Conservation (phyloP, 2,888 invertebrate species). For the Euclidia mi region DNA sequence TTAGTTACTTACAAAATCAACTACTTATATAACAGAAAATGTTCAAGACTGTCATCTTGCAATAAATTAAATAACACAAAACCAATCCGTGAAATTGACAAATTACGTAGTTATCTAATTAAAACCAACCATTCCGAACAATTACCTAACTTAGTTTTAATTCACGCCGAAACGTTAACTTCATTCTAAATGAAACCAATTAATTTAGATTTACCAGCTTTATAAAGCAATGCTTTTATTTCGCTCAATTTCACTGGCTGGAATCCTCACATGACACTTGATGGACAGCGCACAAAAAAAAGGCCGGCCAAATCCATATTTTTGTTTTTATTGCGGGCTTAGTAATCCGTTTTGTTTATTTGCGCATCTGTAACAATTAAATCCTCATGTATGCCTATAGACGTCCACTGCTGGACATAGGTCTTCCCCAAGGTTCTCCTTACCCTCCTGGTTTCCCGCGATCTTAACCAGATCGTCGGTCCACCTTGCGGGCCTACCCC, state of each 20-base stretch:
- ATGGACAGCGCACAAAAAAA: conserved; percentile 42
- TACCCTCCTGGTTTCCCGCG: no score
- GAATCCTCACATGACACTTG: conserved; percentile 47
- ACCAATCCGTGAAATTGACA: no score
- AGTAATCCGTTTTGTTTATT: not conserved
- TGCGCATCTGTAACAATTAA: not conserved
- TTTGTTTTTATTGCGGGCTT: conserved; percentile 3
- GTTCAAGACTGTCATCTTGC: no score
- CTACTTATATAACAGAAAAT: no score
- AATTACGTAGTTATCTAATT: conserved; percentile 17
- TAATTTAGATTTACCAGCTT: conserved; percentile 5
- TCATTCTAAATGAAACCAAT: not conserved
- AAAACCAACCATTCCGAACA: conserved; percentile 17
- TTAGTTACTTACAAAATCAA: no score
- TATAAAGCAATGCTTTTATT: conserved; percentile 9
- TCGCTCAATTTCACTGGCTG: conserved; percentile 24
- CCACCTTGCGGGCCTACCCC: no score
- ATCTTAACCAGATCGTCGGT: no score
- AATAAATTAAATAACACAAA: no score
- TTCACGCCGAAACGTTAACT: conserved; percentile 11
- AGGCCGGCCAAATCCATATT: conserved; percentile 22
- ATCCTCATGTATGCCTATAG: no score
- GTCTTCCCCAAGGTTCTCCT: no score
- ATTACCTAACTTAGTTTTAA: conserved; percentile 21
- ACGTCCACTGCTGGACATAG: no score